These are phyloP conservation scores for Hylaeus anthracinus DNA, from an alignment of 1,140 invertebrate species.

Conservation along the genomic window DNA sequence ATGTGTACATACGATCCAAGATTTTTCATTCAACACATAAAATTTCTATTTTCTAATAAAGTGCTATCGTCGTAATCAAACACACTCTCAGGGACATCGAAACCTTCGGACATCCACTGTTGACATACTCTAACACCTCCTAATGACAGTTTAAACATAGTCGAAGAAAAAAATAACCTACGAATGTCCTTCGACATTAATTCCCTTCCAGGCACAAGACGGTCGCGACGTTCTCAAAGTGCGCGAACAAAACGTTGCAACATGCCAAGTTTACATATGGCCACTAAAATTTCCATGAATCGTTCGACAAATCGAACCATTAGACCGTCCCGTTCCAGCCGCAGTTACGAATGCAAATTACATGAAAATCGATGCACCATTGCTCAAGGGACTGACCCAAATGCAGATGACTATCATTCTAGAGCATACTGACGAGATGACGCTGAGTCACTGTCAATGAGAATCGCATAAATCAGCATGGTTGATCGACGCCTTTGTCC, in stretches of 20 bases:
- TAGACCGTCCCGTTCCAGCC: background rate
- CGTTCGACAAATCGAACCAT: background rate
- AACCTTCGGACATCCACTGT: background rate
- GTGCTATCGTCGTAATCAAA: background rate
- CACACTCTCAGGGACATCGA: background rate
- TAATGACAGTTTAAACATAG: background rate
- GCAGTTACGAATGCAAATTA: slow-evolving; percentile 18
- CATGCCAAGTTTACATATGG: background rate
- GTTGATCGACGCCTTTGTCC: background rate
- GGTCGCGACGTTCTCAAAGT: background rate
- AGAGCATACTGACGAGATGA: slow-evolving; percentile 5
- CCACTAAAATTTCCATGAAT: slow-evolving; percentile 27
- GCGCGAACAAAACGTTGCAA: background rate
- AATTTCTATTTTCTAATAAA: background rate
- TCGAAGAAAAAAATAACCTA: too few relatives aligned
- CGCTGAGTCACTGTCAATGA: slow-evolving; percentile 35
- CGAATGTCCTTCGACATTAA: background rate
- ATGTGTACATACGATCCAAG: too few relatives aligned
- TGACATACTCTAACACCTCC: background rate
- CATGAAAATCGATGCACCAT: background rate
- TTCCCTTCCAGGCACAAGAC: background rate
- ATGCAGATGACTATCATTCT: slow-evolving; percentile 17
- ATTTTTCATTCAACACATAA: too few relatives aligned
- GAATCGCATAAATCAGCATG: slow-evolving; percentile 26
- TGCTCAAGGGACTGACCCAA: slow-evolving; percentile 20